A percentile compares a stretch with the other conserved stretches of the same genome.
Evolutionary conservation across 2,113 vertebrate species (phyloP).

Genomic region (Bujurquina vittata): DNA sequence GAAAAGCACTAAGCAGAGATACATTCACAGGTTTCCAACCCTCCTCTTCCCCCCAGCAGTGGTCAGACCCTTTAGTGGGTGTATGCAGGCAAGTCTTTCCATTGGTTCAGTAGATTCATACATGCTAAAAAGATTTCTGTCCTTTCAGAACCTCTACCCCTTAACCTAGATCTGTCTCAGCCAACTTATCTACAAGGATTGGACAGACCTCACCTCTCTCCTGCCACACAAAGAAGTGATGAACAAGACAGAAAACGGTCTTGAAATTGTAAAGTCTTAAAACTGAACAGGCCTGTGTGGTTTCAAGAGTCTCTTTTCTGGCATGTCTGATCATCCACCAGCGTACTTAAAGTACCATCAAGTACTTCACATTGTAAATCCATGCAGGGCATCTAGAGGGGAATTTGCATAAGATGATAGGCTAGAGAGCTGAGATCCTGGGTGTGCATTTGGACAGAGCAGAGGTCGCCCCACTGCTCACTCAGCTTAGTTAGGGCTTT

Average conservation of each 20-base stretch:
- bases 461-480: conserved; percentile 29
- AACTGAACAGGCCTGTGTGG: conserved; percentile 15
- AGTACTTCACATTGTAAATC: conserved; percentile 15
- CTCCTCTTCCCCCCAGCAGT: conserved; percentile 55
- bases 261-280: conserved; percentile 5
- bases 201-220: background rate
- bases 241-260: background rate
- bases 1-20: conserved; percentile 70
- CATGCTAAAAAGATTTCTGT: conserved; percentile 23
- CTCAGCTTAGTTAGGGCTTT: conserved; percentile 84
- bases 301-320: background rate
- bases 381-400: conserved; percentile 28
- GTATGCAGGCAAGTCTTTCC: conserved; percentile 47
- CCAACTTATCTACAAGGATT: background rate
- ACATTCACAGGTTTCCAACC: conserved; percentile 81
- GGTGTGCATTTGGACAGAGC: conserved; percentile 37
- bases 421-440: conserved; percentile 38
- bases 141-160: conserved; percentile 19
- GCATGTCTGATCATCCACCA: background rate
- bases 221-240: background rate
- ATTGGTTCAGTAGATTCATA: conserved; percentile 53
- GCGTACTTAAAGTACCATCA: background rate
- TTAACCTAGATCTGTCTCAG: background rate
- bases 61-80: conserved; percentile 72
- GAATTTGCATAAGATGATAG: conserved; percentile 12